Percentiles rank a stretch among this genome's conserved stretches.
Evolutionary conservation across 2,113 vertebrate species (phyloP).

Genomic region (Chrysochloris asiatica): DNA sequence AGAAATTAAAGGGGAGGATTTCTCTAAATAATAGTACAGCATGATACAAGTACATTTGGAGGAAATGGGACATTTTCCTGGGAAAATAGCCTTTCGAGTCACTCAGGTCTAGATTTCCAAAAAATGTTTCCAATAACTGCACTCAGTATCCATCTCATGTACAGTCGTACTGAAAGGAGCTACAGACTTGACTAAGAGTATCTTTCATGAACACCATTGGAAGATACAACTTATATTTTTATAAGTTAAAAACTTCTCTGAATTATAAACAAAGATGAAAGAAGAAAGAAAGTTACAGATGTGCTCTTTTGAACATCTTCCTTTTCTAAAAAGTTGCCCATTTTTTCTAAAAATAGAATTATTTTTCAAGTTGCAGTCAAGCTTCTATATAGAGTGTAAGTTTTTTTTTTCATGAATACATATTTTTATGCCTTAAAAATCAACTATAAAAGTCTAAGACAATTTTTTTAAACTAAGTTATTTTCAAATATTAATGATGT

Average conservation of each 20-base stretch:
- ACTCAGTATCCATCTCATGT: too few species aligned
- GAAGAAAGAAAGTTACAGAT: not conserved
- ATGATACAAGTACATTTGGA: constrained; percentile 7
- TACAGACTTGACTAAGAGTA: not conserved
- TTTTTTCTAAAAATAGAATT: not conserved
- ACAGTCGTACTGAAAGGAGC: too few species aligned
- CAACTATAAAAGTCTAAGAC: not conserved
- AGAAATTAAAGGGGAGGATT: not conserved
- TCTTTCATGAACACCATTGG: not conserved
- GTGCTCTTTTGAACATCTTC: not conserved
- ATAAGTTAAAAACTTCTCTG: not conserved
- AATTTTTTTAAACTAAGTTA: not conserved
- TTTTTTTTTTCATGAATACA: not conserved
- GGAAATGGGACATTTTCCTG: constrained; percentile 55
- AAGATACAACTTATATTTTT: not conserved
- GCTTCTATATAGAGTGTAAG: not conserved
- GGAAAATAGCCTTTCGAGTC: constrained; percentile 68
- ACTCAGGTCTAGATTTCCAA: not conserved
- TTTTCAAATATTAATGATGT: not conserved
- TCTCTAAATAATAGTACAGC: not conserved
- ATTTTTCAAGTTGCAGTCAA: not conserved
- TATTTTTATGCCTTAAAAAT: constrained; percentile 28
- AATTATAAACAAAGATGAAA: constrained; percentile 26
- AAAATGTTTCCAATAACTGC: not conserved
- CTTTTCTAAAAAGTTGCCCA: constrained; percentile 1